Evolutionary conservation across 2,888 invertebrate genomes (phyloP).

Genomic region (Alcis repandata): DNA sequence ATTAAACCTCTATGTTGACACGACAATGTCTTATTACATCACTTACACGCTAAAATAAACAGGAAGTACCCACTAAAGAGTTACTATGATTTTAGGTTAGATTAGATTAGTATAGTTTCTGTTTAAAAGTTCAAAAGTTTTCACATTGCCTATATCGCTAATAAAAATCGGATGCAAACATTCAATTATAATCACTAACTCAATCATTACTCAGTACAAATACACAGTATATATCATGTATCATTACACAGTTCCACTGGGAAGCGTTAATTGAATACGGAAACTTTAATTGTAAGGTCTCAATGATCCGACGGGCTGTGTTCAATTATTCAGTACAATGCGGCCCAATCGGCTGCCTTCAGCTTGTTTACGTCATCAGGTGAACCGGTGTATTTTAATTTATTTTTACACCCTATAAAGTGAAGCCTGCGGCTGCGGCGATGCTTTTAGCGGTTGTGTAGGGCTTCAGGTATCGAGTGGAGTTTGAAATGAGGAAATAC

Average conservation of each 20-base stretch:
- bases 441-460: slow-evolving; percentile 3
- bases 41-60: background rate
- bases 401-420: slow-evolving; percentile 47
- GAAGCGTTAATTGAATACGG: slow-evolving; percentile 65
- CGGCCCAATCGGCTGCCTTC: slow-evolving; percentile 57
- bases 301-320: slow-evolving; percentile 62
- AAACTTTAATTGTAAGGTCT: slow-evolving; percentile 73
- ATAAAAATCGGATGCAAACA: background rate
- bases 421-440: background rate
- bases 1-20: too few species aligned
- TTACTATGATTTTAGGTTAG: too few species aligned
- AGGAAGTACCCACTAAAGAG: too few species aligned
- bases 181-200: slow-evolving; percentile 51
- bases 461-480: background rate
- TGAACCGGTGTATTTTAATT: slow-evolving; percentile 51
- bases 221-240: too few species aligned
- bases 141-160: background rate
- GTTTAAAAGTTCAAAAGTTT: too few species aligned
- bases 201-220: slow-evolving; percentile 10
- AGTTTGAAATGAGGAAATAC: background rate
- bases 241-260: slow-evolving; percentile 12
- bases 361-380: slow-evolving; percentile 50
- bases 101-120: too few species aligned
- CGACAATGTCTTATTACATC: too few species aligned
- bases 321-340: slow-evolving; percentile 75